Conservation (phyloP, 2,888 invertebrate genomes). For the Temnothorax unifasciatus region DNA sequence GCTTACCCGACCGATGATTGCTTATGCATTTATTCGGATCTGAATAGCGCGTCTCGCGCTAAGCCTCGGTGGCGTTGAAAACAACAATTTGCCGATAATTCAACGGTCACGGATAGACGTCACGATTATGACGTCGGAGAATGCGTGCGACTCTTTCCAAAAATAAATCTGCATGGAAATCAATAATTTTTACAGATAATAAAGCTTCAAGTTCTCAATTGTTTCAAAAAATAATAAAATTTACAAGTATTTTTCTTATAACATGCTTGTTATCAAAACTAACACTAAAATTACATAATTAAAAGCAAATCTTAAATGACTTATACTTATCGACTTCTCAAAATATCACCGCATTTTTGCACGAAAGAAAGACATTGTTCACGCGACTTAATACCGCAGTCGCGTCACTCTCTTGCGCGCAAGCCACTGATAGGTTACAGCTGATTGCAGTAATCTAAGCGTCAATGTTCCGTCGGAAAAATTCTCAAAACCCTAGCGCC, state of each 20-base stretch:
- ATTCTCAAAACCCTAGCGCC: constrained; percentile 63
- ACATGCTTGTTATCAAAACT: neutral
- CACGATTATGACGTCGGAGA: neutral
- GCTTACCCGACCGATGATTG: constrained; percentile 34
- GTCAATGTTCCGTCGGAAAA: constrained; percentile 63
- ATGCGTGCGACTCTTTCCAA: constrained; percentile 23
- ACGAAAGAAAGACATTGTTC: constrained; percentile 68
- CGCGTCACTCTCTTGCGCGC: constrained; percentile 70
- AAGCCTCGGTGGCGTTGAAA: constrained; percentile 28
- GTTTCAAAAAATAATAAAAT: neutral
- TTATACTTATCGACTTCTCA: neutral
- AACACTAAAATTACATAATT: neutral
- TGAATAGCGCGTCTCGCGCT: neutral
- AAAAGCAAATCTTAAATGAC: neutral
- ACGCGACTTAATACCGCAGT: constrained; percentile 67
- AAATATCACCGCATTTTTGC: constrained; percentile 46
- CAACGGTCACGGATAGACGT: constrained; percentile 45
- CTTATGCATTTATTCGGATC: constrained; percentile 24
- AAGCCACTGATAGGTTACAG: constrained; percentile 74
- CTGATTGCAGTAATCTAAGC: constrained; percentile 77
- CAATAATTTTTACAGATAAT: neutral
- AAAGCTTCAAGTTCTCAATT: neutral
- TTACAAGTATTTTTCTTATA: neutral
- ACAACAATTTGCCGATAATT: constrained; percentile 59
- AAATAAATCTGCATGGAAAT: neutral